A percentile compares a stretch with the other conserved stretches of the same genome.
These are phyloP conservation scores for Ceramica pisi DNA, from an alignment of 2,888 invertebrate species.

Conservation along the genomic window DNA sequence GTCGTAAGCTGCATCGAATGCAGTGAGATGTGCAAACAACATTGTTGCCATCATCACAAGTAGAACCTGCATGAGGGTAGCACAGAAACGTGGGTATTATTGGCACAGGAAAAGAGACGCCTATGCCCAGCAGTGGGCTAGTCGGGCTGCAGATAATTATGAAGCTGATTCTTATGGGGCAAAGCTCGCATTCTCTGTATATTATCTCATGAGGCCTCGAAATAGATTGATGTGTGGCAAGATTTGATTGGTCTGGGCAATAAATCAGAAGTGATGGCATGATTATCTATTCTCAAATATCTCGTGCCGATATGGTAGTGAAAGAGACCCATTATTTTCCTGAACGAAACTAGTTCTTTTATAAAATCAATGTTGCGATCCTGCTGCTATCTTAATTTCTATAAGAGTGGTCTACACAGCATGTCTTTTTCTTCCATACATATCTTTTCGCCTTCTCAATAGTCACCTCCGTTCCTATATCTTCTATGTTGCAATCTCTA, in stretches of 20 bases:
- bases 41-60: too few relatives aligned
- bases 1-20: background rate
- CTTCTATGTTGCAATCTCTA: background rate
- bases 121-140: too few relatives aligned
- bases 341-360: background rate
- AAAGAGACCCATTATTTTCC: background rate
- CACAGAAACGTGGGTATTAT: too few relatives aligned
- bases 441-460: background rate
- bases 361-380: too few relatives aligned
- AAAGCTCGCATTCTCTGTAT: background rate
- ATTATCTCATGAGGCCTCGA: background rate
- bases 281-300: background rate
- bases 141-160: too few relatives aligned
- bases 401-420: background rate
- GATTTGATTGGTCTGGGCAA: background rate
- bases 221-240: background rate
- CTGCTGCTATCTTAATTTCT: background rate
- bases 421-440: background rate
- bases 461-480: background rate
- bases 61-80: too few relatives aligned
- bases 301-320: background rate
- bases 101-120: too few relatives aligned
- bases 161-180: background rate
- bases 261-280: background rate
- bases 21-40: too few relatives aligned